Percentiles rank a stretch among this genome's conserved stretches.
Evolutionary conservation across 2,797 vertebrate genomes (phyloP).

Genomic region (Salarias fasciatus): DNA sequence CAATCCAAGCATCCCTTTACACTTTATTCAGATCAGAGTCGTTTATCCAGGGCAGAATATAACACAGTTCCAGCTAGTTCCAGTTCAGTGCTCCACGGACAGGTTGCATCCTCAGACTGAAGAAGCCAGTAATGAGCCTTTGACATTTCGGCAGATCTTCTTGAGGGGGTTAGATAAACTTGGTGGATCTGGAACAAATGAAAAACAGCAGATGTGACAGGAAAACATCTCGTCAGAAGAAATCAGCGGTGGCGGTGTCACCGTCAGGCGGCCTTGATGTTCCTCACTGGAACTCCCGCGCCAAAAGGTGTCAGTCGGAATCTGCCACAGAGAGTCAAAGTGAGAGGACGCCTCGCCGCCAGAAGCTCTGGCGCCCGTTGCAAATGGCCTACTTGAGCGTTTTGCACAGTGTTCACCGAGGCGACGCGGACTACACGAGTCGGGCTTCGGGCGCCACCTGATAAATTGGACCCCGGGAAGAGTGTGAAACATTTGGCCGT

Average conservation of each 20-base stretch:
- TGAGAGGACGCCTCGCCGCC: constrained; percentile 32
- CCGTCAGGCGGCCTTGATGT: constrained; percentile 37
- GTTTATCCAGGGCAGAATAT: too few species aligned
- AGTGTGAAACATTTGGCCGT: constrained; percentile 52
- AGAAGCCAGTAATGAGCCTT: too few species aligned
- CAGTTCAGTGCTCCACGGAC: too few species aligned
- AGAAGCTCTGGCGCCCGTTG: constrained; percentile 20
- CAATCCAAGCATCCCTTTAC: too few species aligned
- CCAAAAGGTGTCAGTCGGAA: constrained; percentile 58
- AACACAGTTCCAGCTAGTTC: too few species aligned
- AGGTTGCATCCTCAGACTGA: too few species aligned
- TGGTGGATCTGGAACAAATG: too few species aligned
- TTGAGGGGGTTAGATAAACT: too few species aligned
- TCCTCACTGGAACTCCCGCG: constrained; percentile 38
- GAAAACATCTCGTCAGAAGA: constrained; percentile 38
- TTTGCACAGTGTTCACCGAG: constrained; percentile 8
- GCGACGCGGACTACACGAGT: constrained; percentile 20
- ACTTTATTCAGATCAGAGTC: too few species aligned
- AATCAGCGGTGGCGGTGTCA: constrained; percentile 32
- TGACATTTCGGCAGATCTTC: too few species aligned
- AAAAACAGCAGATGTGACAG: constrained; percentile 20
- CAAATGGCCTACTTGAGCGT: constrained; percentile 29
- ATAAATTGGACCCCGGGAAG: constrained; percentile 56
- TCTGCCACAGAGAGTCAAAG: too few species aligned
- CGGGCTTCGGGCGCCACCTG: constrained; percentile 34